A percentile compares a stretch with the other conserved stretches of the same genome.
These are phyloP conservation scores for Alectura lathami DNA, from an alignment of 2,113 vertebrate species.

Conservation along the genomic window DNA sequence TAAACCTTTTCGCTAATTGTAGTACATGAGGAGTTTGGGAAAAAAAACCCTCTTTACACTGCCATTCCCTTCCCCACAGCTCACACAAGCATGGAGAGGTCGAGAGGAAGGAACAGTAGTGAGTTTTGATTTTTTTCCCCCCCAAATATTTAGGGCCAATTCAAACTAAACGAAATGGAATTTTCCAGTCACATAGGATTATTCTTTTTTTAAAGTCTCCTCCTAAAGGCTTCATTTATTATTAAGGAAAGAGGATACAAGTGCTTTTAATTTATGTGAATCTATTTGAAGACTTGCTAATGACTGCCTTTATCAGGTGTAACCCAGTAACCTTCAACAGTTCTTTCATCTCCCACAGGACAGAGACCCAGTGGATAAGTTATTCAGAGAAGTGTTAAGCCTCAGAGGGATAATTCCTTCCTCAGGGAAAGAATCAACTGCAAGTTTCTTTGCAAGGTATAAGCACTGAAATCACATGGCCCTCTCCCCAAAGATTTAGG, in stretches of 20 bases:
- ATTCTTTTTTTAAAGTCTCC: background rate
- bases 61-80: background rate
- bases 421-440: background rate
- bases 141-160: background rate
- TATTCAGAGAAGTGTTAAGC: background rate
- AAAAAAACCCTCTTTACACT: background rate
- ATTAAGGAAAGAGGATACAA: background rate
- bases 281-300: background rate
- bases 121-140: no score
- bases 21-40: fast-evolving
- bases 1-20: background rate
- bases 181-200: background rate
- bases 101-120: background rate
- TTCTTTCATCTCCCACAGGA: constrained; percentile 26
- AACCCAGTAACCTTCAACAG: background rate
- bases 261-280: constrained; percentile 31
- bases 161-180: background rate
- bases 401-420: background rate
- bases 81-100: background rate
- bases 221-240: constrained; percentile 1
- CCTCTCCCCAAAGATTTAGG: background rate
- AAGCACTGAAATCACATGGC: background rate
- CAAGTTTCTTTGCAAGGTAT: background rate
- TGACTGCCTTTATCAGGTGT: constrained; percentile 26
- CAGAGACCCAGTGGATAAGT: background rate